Evolutionary conservation across 2,113 vertebrate species (phyloP), one percentile per base, ranked within the genome.

Genomic region (Gavialis gangeticus): DNA sequence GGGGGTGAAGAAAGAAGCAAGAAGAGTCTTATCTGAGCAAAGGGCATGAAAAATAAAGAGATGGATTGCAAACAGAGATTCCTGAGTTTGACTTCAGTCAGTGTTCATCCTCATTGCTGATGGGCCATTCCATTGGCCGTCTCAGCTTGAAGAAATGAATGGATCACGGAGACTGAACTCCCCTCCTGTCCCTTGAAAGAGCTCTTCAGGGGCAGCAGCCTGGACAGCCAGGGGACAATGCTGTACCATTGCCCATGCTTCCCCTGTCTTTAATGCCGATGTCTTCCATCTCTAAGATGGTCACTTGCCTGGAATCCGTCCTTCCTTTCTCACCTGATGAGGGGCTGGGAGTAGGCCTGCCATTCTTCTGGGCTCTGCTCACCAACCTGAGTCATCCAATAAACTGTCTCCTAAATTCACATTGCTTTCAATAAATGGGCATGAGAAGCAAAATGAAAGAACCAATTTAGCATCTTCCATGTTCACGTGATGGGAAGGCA

Each of bases 401-500:
- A 84, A 56, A 28, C 21, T 57, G 64, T 57, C 18, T 92, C 27
- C 6, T 59, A 87, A 46, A 90, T 82, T 80, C 37, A 63, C 59
- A 7, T 56, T 59, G 14, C 24, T 93, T 92, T 89, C 1, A 2
- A 1, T 90, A 37, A 88, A 81, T 3, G 19, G 90, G 28, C 56
- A 57, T 87, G 66, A 56, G 64, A 0, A 0, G 89, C 37, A 14
- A 86, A 94, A 92, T 85, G 87, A 94, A 93, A 63, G 54, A 88
- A 25, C 1, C 57, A 37, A 60, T 88, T 94, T 94, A 79, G 30
- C 25, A 85, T 75, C 60, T 55, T 92, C 77, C 75, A 16, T 84
- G 91, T 91, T 89, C 93, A 69, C 87, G 88, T 94, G 86, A 19
- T 24, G 95, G 92, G 95, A 89, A 89, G 96, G 93, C 85, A 89